Evolutionary conservation across 2,797 vertebrate genomes (phyloP).

Genomic region (Ficedula albicollis): DNA sequence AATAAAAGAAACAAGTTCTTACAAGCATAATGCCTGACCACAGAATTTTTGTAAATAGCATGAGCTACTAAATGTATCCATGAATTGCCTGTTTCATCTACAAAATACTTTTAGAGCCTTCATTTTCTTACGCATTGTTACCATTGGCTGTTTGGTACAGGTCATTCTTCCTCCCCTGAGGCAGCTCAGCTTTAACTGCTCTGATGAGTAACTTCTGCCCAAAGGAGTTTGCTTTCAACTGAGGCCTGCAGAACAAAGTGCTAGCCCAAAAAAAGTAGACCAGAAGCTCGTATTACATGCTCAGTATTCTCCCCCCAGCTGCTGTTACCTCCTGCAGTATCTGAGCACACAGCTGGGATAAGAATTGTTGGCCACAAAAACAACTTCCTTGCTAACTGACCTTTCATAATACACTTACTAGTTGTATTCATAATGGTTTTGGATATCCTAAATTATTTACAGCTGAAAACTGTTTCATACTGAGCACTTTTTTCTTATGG

Average conservation of each 20-base stretch:
- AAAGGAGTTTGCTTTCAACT: neutral
- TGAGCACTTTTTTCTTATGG: neutral
- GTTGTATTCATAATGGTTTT: neutral
- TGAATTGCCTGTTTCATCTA: neutral
- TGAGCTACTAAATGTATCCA: neutral
- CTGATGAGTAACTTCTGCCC: neutral
- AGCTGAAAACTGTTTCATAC: neutral
- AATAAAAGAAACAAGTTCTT: neutral
- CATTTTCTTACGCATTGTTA: neutral
- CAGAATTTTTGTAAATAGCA: neutral
- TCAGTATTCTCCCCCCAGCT: neutral
- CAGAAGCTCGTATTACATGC: neutral
- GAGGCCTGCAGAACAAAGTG: neutral
- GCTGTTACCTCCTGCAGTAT: neutral
- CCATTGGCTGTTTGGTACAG: neutral
- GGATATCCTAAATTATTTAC: neutral
- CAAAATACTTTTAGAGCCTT: neutral
- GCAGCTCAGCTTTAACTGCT: neutral
- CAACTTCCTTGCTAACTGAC: neutral
- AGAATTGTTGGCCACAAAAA: neutral
- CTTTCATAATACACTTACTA: neutral
- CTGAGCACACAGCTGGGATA: neutral
- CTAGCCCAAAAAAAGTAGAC: neutral
- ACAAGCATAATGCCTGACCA: neutral
- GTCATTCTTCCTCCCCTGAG: neutral